These are phyloP conservation scores for Lamprologus tigripictilis DNA, from an alignment of 2,113 vertebrate species.

Conservation along the genomic window DNA sequence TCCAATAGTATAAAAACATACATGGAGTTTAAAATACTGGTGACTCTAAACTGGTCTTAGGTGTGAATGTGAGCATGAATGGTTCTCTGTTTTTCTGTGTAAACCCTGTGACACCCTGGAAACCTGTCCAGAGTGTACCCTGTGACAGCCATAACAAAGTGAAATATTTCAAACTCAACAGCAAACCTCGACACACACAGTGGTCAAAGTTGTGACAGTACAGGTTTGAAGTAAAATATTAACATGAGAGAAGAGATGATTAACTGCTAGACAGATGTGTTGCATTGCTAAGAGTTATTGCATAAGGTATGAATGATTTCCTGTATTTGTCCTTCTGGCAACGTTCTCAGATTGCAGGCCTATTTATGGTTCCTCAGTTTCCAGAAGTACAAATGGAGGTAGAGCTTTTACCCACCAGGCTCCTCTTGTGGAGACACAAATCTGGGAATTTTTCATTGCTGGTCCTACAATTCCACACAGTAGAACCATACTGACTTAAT, in stretches of 20 bases:
- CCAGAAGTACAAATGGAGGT: not conserved
- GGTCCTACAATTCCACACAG: not conserved
- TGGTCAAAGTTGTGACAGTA: not conserved
- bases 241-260: not conserved
- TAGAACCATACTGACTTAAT: not conserved
- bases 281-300: not conserved
- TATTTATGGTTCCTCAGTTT: not conserved
- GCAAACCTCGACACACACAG: fast-evolving
- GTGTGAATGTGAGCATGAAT: not conserved
- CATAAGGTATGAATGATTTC: not conserved
- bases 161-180: not conserved
- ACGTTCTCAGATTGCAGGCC: not conserved
- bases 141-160: not conserved
- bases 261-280: not conserved
- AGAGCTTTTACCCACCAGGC: not conserved
- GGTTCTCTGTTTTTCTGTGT: not conserved
- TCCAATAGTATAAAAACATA: not conserved
- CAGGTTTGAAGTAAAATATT: not conserved
- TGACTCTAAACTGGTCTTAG: not conserved
- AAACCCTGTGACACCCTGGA: not conserved
- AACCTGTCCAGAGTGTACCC: not conserved
- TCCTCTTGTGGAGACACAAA: not conserved
- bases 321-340: not conserved
- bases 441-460: not conserved
- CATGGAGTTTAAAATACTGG: not conserved